Conservation (phyloP, 2,113 vertebrate species). For the Scalopus aquaticus region DNA sequence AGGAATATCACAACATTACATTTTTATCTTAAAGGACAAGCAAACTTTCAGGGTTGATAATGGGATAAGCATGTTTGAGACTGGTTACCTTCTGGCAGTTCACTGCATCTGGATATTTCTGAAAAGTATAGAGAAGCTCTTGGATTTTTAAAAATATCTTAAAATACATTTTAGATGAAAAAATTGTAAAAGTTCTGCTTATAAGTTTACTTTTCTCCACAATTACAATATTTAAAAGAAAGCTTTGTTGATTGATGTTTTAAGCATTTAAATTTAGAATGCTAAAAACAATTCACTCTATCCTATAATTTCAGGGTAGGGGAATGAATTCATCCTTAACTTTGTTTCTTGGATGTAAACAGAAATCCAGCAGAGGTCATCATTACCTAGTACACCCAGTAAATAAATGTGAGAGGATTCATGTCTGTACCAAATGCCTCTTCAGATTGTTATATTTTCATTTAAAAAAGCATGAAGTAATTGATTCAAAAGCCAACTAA, state of each 20-base stretch:
- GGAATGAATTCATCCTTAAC: constrained; percentile 81
- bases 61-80: constrained; percentile 86
- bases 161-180: constrained; percentile 85
- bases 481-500: constrained; percentile 88
- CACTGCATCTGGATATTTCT: constrained; percentile 83
- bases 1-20: constrained; percentile 92
- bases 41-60: constrained; percentile 89
- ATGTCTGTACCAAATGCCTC: constrained; percentile 86
- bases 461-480: constrained; percentile 85
- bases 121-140: constrained; percentile 87
- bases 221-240: constrained; percentile 85
- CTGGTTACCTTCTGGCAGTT: constrained; percentile 85
- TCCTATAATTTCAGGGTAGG: constrained; percentile 78
- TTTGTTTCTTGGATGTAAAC: constrained; percentile 83
- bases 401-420: constrained; percentile 81
- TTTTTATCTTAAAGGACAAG: constrained; percentile 92
- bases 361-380: constrained; percentile 85
- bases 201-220: constrained; percentile 81
- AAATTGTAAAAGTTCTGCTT: constrained; percentile 85
- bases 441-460: constrained; percentile 82
- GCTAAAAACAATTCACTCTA: constrained; percentile 85
- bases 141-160: constrained; percentile 83
- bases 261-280: constrained; percentile 84
- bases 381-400: constrained; percentile 85
- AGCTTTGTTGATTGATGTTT: constrained; percentile 81